These are phyloP conservation scores for Deroptyus accipitrinus DNA, from an alignment of 2,113 vertebrate genomes.

Conservation along the genomic window DNA sequence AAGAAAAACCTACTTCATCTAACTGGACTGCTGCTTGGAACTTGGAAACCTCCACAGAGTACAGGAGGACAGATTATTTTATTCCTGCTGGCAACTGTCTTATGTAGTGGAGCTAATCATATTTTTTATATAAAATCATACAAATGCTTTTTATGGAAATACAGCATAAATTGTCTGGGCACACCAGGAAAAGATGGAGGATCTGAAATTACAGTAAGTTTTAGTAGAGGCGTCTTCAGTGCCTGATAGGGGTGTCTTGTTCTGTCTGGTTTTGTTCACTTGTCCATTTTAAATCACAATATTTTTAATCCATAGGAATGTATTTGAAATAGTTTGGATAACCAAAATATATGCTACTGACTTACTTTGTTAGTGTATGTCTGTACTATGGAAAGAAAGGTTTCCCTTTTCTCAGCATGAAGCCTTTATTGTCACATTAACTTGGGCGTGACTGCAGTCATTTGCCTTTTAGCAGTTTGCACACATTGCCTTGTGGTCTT, in stretches of 20 bases:
- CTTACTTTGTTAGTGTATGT: neutral
- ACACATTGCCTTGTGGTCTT: neutral
- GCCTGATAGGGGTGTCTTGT: neutral
- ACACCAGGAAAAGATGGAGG: neutral
- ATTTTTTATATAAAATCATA: neutral
- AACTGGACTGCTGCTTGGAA: neutral
- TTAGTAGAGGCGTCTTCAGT: neutral
- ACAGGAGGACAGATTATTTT: neutral
- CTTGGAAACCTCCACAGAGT: neutral
- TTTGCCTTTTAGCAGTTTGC: neutral
- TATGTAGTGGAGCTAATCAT: neutral
- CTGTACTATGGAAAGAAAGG: neutral
- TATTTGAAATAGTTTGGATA: neutral
- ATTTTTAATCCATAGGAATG: neutral
- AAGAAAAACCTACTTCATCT: neutral
- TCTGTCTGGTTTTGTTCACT: neutral
- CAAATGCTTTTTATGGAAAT: neutral
- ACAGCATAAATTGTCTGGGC: neutral
- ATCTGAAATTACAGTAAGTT: neutral
- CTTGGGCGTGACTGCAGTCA: neutral
- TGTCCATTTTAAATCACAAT: neutral
- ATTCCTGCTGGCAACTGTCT: neutral
- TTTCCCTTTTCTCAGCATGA: neutral
- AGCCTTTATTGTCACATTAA: neutral
- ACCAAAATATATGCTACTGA: neutral